A percentile compares a stretch with the other conserved stretches of the same genome.
phyloP scores from a whole-genome alignment of 2,113 vertebrate genomes.

The Varanus komodoensis region DNA sequence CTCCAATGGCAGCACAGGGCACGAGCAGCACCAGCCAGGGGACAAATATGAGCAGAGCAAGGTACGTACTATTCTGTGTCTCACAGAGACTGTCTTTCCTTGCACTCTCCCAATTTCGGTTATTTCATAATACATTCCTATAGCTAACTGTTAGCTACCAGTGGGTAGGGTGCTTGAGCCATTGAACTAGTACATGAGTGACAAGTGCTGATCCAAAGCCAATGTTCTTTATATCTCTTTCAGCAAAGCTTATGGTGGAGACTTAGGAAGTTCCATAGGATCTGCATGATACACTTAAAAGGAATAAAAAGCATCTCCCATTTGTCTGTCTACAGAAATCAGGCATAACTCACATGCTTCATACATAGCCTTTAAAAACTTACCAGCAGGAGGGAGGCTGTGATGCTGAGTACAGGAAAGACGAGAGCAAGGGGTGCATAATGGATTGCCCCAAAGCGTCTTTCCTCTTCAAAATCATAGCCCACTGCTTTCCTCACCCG shows the following conservation, averaged over 20 bases:
- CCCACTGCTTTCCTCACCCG: not conserved
- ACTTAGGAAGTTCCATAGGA: not conserved
- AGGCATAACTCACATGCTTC: not conserved
- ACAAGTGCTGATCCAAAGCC: not conserved
- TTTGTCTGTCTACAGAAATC: not conserved
- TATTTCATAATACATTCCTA: too few species aligned
- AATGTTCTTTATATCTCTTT: not conserved
- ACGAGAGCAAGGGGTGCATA: not conserved
- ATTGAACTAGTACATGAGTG: not conserved
- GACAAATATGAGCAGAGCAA: constrained; percentile 87
- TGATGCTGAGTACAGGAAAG: not conserved
- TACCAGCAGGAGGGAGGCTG: too few species aligned
- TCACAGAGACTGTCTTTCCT: constrained; percentile 10
- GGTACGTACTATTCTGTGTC: constrained; percentile 75
- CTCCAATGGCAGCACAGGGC: constrained; percentile 92
- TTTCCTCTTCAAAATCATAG: not conserved
- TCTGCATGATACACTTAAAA: not conserved
- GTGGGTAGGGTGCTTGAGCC: constrained; percentile 20
- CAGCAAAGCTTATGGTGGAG: not conserved
- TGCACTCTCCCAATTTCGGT: not conserved
- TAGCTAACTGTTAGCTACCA: constrained; percentile 34
- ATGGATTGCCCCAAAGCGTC: not conserved
- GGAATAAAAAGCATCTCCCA: not conserved
- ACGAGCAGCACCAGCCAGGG: constrained; percentile 84
- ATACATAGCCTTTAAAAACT: not conserved